Percentiles rank a stretch among this genome's conserved stretches.
Evolutionary conservation across 2,888 invertebrate genomes (phyloP).

Genomic region (Pogonocherus hispidulus): DNA sequence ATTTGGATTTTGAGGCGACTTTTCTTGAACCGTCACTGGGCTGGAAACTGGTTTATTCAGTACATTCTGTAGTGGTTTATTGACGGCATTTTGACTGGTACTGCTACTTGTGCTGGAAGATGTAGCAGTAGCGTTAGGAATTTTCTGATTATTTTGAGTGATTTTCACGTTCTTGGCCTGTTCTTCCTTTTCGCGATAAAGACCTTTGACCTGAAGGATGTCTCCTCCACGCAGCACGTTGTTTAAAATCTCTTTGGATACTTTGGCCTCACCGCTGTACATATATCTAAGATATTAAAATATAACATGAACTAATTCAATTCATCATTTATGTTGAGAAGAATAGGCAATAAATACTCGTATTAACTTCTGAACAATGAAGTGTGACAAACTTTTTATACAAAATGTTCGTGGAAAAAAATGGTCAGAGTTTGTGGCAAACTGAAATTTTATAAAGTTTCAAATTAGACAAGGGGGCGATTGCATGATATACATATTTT

Average conservation of each 20-base stretch:
- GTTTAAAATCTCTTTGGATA: conserved; percentile 86
- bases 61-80: conserved; percentile 15
- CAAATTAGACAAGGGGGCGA: no score
- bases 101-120: background rate
- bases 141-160: conserved; percentile 25
- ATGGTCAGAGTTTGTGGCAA: no score
- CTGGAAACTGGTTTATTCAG: background rate
- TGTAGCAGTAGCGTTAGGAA: background rate
- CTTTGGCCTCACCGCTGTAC: conserved; percentile 86
- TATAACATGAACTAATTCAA: no score
- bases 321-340: no score
- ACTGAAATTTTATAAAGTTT: no score
- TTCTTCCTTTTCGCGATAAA: conserved; percentile 77
- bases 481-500: no score
- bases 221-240: conserved; percentile 87
- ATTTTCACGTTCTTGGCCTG: conserved; percentile 36
- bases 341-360: no score
- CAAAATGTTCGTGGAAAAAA: no score
- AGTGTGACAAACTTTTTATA: no score
- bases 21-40: background rate
- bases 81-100: background rate
- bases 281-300: conserved; percentile 73
- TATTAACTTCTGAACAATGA: no score
- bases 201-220: conserved; percentile 83
- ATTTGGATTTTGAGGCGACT: conserved; percentile 8